Percentiles rank a stretch among this genome's conserved stretches.
Conservation (phyloP, 1,140 invertebrate species). For the Teleopsis dalmanni region DNA sequence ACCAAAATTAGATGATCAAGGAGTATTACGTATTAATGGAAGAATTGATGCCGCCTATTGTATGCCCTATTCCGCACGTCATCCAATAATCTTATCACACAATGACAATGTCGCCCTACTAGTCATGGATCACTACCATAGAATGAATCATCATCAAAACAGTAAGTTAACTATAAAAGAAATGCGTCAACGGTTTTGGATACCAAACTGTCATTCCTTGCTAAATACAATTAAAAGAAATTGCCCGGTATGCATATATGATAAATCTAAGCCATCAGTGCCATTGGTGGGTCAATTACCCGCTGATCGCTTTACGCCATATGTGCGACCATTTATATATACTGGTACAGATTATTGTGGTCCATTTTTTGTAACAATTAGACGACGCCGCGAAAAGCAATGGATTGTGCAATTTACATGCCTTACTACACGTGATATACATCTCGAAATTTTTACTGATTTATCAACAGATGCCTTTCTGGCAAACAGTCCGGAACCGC, state of each 20-base stretch:
- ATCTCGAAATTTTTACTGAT: constrained; percentile 15
- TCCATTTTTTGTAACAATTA: constrained; percentile 12
- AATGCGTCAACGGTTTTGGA: constrained; percentile 5
- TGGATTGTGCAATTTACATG: constrained; percentile 22
- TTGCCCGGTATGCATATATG: background rate
- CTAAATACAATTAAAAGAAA: background rate
- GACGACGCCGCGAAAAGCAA: constrained; percentile 16
- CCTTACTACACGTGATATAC: constrained; percentile 14
- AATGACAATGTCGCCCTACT: background rate
- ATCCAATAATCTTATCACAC: constrained; percentile 3
- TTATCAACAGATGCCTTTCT: constrained; percentile 14
- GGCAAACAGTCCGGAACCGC: constrained; percentile 17
- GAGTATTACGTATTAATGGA: background rate
- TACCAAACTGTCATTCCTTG: background rate
- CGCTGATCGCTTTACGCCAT: background rate
- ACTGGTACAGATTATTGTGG: constrained; percentile 10
- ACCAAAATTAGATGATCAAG: background rate
- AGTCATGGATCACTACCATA: constrained; percentile 1
- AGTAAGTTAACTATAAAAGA: constrained; percentile 2
- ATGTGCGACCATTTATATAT: constrained; percentile 8
- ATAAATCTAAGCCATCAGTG: constrained; percentile 7
- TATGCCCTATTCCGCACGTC: background rate
- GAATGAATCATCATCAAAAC: constrained; percentile 8
- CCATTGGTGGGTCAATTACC: constrained; percentile 5
- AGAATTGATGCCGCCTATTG: background rate